phyloP scores from a whole-genome alignment of 2,888 invertebrate genomes.

The Pollenia angustigena region DNA sequence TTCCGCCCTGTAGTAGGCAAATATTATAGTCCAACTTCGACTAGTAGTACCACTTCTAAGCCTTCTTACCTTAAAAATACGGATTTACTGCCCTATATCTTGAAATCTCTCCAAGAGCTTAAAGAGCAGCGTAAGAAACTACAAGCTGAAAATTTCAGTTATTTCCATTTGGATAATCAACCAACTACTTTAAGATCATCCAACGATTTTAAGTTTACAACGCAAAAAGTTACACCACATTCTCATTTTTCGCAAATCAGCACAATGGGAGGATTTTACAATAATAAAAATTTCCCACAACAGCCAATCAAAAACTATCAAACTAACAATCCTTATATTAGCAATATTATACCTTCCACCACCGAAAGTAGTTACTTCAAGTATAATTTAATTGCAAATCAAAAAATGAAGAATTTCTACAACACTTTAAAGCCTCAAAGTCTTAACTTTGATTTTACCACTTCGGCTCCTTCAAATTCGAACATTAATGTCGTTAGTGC shows the following conservation, averaged over 20 bases:
- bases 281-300: constrained; percentile 78
- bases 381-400: constrained; percentile 83
- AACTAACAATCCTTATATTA: constrained; percentile 66
- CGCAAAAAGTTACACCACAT: constrained; percentile 84
- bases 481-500: constrained; percentile 80
- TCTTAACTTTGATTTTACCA: constrained; percentile 38
- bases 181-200: constrained; percentile 72
- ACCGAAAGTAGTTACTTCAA: constrained; percentile 83
- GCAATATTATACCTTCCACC: constrained; percentile 73
- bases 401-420: constrained; percentile 82
- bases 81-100: constrained; percentile 80
- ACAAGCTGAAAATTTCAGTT: constrained; percentile 83
- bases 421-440: constrained; percentile 76
- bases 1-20: constrained; percentile 79
- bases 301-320: constrained; percentile 41
- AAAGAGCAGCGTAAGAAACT: constrained; percentile 81
- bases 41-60: constrained; percentile 72
- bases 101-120: constrained; percentile 80
- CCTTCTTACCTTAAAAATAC: constrained; percentile 75
- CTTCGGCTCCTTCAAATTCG: constrained; percentile 76
- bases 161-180: constrained; percentile 83
- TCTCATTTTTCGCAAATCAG: constrained; percentile 86
- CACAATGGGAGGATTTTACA: constrained; percentile 86
- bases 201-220: constrained; percentile 71
- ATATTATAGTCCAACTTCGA: constrained; percentile 73